Evolutionary conservation across 1,140 invertebrate species (phyloP), one percentile per base, ranked within the genome.

Genomic region (Drosophila kohkoa): DNA sequence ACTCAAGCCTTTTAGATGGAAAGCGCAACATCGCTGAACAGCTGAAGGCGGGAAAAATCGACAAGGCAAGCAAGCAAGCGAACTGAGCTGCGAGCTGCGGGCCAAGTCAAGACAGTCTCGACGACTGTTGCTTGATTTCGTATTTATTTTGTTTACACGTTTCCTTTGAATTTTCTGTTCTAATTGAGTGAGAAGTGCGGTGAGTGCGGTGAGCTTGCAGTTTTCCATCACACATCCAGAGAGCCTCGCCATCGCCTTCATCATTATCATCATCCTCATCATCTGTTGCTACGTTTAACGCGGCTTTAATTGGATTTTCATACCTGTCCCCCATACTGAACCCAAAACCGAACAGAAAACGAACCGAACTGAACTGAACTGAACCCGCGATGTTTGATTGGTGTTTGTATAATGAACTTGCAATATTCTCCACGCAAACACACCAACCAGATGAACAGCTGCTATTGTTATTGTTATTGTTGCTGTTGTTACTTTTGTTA

Each of bases 111-210:
- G 59, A 28, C 35, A 25, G 35, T 10, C 35, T 38, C 43, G 38
- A 25, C 30, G 51, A 48, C 69, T 60, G 62, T 67, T 78, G 77
- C 58, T 72, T 85, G 82, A 73, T 83, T 88, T 72, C 59, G 71
- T 89, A 89, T 83, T 81, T 89, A 89, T 85, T 88, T 88, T 88
- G 68, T 74, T 89, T 89, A 88, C 80, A 89, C 85, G 73, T 85
- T 89, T 89, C 81, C 85, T 79, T 85, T 81, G 86, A 89, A 89
- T 89, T 89, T 90, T 85, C 86, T 89, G 85, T 89, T 89, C 85
- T 89, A 89, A 89, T 89, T 89, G 86, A 89, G 81, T 89, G 76
- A 88, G 86, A 89, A 89, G 85, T 89, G 85, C 69, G 72, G 71
- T 89, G 85, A 89, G 81, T 89, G 85, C 72, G 72, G 71, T 89